phyloP scores from a whole-genome alignment of 2,888 invertebrate species.

The Drosophila nr. medialis region DNA sequence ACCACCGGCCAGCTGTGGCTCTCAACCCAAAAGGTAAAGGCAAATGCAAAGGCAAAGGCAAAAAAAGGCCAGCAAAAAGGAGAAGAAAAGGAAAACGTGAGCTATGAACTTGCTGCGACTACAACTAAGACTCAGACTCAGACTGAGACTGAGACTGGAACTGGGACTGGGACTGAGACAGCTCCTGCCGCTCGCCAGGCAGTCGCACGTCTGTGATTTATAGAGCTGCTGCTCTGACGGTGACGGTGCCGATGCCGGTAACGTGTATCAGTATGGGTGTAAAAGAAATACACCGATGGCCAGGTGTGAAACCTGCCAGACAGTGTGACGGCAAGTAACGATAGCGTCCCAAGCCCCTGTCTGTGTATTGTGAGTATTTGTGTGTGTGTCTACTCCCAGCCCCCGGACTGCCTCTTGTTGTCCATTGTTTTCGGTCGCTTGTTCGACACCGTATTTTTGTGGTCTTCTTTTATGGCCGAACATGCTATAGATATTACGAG shows the following conservation, averaged over 20 bases:
- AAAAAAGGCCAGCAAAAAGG: slow-evolving; percentile 35
- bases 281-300: slow-evolving; percentile 13
- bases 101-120: slow-evolving; percentile 60
- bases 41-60: slow-evolving; percentile 31
- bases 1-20: slow-evolving; percentile 59
- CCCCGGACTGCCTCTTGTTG: slow-evolving; percentile 42
- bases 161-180: slow-evolving; percentile 33
- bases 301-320: slow-evolving; percentile 79
- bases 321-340: slow-evolving; percentile 73
- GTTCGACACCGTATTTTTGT: slow-evolving; percentile 65
- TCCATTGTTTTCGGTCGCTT: slow-evolving; percentile 58
- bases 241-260: slow-evolving; percentile 26
- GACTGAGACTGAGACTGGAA: slow-evolving; percentile 27
- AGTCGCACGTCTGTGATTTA: slow-evolving; percentile 72
- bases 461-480: slow-evolving; percentile 74
- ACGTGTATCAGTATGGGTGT: slow-evolving; percentile 35
- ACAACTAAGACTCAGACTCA: slow-evolving; percentile 27
- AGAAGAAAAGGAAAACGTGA: slow-evolving; percentile 72
- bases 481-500: slow-evolving; percentile 45
- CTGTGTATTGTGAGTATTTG: slow-evolving; percentile 7
- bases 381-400: slow-evolving; percentile 18
- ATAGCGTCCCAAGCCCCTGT: slow-evolving; percentile 38
- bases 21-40: slow-evolving; percentile 30
- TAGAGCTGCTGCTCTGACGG: slow-evolving; percentile 65
- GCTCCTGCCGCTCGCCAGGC: slow-evolving; percentile 65